Conservation (phyloP, 1,140 invertebrate genomes). For the Drosophila tsacasi region DNA sequence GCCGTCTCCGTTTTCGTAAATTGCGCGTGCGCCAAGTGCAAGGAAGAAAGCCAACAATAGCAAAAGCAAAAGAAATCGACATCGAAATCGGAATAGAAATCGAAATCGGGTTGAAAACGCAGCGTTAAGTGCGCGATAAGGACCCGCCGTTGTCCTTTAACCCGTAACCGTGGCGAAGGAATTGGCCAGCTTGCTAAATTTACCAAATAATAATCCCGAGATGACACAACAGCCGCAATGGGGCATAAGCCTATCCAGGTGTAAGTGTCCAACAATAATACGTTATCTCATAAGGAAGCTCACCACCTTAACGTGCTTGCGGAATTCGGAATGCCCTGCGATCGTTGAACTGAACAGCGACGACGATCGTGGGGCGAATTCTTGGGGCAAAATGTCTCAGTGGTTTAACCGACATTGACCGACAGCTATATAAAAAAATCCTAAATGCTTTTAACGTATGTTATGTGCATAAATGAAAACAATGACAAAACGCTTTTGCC, state of each 20-base stretch:
- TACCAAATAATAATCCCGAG: slow-evolving; percentile 52
- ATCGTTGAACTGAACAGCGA: slow-evolving; percentile 58
- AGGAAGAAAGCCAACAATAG: slow-evolving; percentile 10
- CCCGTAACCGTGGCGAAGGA: slow-evolving; percentile 70
- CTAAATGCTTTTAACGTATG: slow-evolving; percentile 28
- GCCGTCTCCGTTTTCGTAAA: slow-evolving; percentile 16
- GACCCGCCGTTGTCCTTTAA: slow-evolving; percentile 35
- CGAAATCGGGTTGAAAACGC: neutral
- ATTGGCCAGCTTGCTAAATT: slow-evolving; percentile 65
- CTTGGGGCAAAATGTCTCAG: slow-evolving; percentile 56
- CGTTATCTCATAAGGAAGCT: slow-evolving; percentile 16
- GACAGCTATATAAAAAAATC: slow-evolving; percentile 60
- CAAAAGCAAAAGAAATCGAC: slow-evolving; percentile 2
- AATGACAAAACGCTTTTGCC: slow-evolving; percentile 71
- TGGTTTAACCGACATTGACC: slow-evolving; percentile 81
- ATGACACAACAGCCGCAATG: slow-evolving; percentile 84
- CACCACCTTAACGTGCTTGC: slow-evolving; percentile 20
- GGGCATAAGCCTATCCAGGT: slow-evolving; percentile 79
- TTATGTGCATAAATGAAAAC: slow-evolving; percentile 60
- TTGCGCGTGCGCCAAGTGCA: slow-evolving; percentile 38
- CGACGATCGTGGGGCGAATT: slow-evolving; percentile 39
- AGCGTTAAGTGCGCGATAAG: slow-evolving; percentile 20
- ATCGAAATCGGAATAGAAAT: neutral
- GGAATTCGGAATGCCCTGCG: slow-evolving; percentile 33
- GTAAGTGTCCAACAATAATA: slow-evolving; percentile 68